Evolutionary conservation across 2,113 vertebrate genomes (phyloP), one percentile per base, ranked within the genome.

Genomic region (Eubucco bourcierii): DNA sequence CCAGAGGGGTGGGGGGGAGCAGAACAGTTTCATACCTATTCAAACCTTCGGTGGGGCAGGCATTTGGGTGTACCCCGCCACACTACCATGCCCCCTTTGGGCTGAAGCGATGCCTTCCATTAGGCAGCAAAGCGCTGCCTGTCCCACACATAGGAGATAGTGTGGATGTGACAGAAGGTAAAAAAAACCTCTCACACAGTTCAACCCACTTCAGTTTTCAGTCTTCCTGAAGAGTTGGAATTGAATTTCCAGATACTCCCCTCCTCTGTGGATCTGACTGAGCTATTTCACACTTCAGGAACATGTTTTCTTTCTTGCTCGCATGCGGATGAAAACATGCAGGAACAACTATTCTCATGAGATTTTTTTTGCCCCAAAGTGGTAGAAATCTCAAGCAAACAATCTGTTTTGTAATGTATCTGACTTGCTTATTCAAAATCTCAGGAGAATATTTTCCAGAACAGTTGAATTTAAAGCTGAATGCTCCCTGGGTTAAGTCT

Each of bases 311-410:
- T 72, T 78, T 68, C 61, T 75, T 88, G 44, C 75, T 92, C 66
- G 34, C 47, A 86, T 66, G 80, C 61, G 94, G 83, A 81, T 53
- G 76, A 93, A 93, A 75, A 39, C 47, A 86, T 61, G 64, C 37
- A 85, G 70, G 64, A 91, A 67, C 46, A 74, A 29, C 80, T 29
- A 29, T 83, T 68, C 88, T 44, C 80, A 39, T 29, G 77, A 44
- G 93, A 68, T 78, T 94, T 86, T 88, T 93, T 47, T 50, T 50
- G 4, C 58, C 20, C 58, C 77, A 66, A 91, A 88, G 19, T 50
- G n/a, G 39, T 79, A 75, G 77, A 90, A 92, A 81, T 79, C 80
- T 81, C 75, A 81, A 81, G 58, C 46, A 91, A 91, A 67, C 65
- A 75, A 61, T 73, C 61, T 4, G 0, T 88, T 95, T 90, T 93